These are phyloP conservation scores for Berghia stephanieae DNA, from an alignment of 1,140 invertebrate species.

Conservation along the genomic window DNA sequence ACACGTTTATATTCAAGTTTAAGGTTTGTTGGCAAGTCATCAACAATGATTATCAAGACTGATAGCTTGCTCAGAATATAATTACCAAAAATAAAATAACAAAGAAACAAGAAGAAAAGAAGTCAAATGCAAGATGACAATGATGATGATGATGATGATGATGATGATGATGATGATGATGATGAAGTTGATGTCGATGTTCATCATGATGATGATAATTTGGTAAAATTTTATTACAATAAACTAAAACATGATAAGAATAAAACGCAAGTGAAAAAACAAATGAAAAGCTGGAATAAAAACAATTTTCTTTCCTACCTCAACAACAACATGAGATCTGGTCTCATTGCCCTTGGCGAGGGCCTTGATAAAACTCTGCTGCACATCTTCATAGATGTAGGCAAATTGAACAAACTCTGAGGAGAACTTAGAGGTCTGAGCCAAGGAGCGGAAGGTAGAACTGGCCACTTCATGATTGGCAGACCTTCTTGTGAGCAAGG, in stretches of 20 bases:
- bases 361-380: slow-evolving; percentile 82
- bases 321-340: slow-evolving; percentile 24
- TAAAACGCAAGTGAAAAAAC: not conserved
- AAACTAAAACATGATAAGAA: not conserved
- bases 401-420: slow-evolving; percentile 81
- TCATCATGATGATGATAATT: too few species aligned
- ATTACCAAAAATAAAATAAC: too few species aligned
- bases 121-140: too few species aligned
- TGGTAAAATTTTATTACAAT: too few species aligned
- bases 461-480: slow-evolving; percentile 64
- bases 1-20: too few species aligned
- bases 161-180: too few species aligned
- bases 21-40: too few species aligned
- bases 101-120: slow-evolving; percentile 11
- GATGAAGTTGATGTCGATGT: too few species aligned
- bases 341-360: slow-evolving; percentile 65
- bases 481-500: slow-evolving; percentile 80
- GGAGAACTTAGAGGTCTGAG: slow-evolving; percentile 31
- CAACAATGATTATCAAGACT: too few species aligned
- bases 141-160: too few species aligned
- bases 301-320: slow-evolving; percentile 26
- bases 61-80: too few species aligned
- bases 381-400: slow-evolving; percentile 86
- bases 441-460: slow-evolving; percentile 69
- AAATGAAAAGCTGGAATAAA: not conserved